A percentile compares a stretch with the other conserved stretches of the same genome.
Conservation (phyloP, 2,113 vertebrate species). For the Acrocephalus arundinaceus region DNA sequence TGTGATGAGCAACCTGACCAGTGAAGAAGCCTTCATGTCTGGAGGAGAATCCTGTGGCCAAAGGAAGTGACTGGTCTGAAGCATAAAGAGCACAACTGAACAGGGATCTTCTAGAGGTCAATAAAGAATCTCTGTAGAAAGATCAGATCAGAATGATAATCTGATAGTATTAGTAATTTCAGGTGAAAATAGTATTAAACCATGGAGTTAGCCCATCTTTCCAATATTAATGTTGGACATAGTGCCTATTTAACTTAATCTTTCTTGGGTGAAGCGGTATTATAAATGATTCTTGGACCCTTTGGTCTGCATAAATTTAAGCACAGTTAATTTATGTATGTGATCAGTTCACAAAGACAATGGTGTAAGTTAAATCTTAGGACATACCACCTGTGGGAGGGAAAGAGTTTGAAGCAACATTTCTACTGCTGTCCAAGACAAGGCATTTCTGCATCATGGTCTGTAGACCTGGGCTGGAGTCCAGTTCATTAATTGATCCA, state of each 20-base stretch:
- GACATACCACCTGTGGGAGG: background rate
- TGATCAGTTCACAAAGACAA: background rate
- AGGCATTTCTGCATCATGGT: background rate
- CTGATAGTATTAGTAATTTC: background rate
- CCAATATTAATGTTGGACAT: background rate
- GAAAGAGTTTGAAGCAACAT: background rate
- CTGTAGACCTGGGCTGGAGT: background rate
- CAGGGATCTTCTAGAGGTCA: background rate
- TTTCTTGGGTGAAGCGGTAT: background rate
- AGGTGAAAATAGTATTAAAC: background rate
- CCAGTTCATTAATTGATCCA: rapidly evolving
- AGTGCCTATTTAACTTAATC: background rate
- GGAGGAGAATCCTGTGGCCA: background rate
- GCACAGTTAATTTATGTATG: background rate
- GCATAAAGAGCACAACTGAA: background rate
- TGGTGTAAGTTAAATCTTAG: background rate
- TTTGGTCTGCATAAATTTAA: background rate
- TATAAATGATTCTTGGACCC: background rate
- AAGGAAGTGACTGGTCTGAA: background rate
- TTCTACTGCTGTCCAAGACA: background rate
- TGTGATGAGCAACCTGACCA: background rate
- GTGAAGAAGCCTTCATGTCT: background rate
- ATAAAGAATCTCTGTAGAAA: background rate
- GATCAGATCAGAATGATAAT: background rate
- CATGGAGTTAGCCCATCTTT: background rate